A percentile compares a stretch with the other conserved stretches of the same genome.
Evolutionary conservation across 2,888 invertebrate genomes (phyloP).

Genomic region (Andrena bicolor): DNA sequence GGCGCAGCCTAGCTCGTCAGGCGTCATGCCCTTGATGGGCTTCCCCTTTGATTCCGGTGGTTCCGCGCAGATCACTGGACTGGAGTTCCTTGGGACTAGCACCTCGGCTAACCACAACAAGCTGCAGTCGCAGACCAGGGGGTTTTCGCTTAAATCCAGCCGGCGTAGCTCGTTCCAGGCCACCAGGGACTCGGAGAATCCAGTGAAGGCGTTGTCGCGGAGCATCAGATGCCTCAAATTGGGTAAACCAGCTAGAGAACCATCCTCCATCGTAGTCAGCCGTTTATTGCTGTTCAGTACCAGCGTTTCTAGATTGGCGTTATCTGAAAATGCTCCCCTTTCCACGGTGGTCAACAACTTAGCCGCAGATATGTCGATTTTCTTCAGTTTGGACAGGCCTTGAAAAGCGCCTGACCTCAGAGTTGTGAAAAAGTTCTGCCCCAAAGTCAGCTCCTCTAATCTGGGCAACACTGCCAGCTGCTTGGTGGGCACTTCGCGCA

Average conservation of each 20-base stretch:
- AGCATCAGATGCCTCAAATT: constrained; percentile 92
- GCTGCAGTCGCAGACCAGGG: constrained; percentile 92
- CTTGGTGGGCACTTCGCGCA: constrained; percentile 91
- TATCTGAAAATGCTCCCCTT: constrained; percentile 92
- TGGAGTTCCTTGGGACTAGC: constrained; percentile 89
- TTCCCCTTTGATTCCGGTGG: constrained; percentile 91
- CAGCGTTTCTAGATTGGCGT: constrained; percentile 92
- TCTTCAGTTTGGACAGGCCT: constrained; percentile 91
- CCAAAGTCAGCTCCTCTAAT: constrained; percentile 92
- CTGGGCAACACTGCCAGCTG: constrained; percentile 90
- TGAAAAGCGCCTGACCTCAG: constrained; percentile 91
- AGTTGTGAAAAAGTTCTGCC: constrained; percentile 92
- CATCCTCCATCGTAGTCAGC: constrained; percentile 90
- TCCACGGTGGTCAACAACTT: constrained; percentile 90
- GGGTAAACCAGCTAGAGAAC: constrained; percentile 91
- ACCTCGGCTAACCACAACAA: constrained; percentile 92
- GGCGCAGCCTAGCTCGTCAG: constrained; percentile 93
- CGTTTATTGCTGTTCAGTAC: constrained; percentile 92
- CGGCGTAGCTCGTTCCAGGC: constrained; percentile 92
- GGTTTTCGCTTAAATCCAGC: constrained; percentile 93
- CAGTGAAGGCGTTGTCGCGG: constrained; percentile 91
- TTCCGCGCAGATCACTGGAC: constrained; percentile 90
- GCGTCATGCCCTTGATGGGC: constrained; percentile 87
- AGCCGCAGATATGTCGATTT: constrained; percentile 92
- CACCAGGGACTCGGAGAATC: constrained; percentile 92